Percentiles rank a stretch among this genome's conserved stretches.
Evolutionary conservation across 2,797 vertebrate genomes (phyloP).

Genomic region (Tauraco hartlaubi): DNA sequence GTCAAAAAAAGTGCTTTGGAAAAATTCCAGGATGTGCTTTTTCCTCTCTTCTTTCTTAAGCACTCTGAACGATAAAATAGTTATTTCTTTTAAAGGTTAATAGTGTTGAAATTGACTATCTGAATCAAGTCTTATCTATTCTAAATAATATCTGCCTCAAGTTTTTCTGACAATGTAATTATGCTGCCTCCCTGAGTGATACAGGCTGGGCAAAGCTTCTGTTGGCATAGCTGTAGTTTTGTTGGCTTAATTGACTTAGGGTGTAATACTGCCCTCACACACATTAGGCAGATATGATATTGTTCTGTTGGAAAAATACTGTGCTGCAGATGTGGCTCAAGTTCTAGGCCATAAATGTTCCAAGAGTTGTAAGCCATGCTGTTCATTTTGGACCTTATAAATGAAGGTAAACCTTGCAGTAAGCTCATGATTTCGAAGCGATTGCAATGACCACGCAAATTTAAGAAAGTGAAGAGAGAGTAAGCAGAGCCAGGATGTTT

Average conservation of each 20-base stretch:
- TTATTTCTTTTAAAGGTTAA: constrained; percentile 51
- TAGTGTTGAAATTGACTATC: constrained; percentile 17
- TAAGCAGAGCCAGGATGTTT: neutral
- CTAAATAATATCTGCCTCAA: neutral
- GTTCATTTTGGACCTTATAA: neutral
- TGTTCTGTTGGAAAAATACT: constrained; percentile 15
- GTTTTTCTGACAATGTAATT: neutral
- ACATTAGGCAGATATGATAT: neutral
- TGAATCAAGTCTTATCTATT: constrained; percentile 16
- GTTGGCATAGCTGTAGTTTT: constrained; percentile 31
- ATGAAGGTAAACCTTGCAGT: neutral
- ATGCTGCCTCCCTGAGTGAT: neutral
- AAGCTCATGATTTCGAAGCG: neutral
- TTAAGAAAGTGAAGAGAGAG: neutral
- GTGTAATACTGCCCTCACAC: neutral
- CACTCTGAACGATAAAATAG: neutral
- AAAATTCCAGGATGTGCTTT: neutral
- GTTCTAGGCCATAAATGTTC: neutral
- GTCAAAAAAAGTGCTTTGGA: neutral
- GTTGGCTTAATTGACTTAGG: neutral
- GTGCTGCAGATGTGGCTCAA: constrained; percentile 1
- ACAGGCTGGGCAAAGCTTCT: neutral
- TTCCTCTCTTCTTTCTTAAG: neutral
- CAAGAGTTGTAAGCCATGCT: neutral
- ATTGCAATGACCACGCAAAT: neutral